phyloP scores from a whole-genome alignment of 2,113 vertebrate species.

The Rhegmatorhina hoffmannsi region DNA sequence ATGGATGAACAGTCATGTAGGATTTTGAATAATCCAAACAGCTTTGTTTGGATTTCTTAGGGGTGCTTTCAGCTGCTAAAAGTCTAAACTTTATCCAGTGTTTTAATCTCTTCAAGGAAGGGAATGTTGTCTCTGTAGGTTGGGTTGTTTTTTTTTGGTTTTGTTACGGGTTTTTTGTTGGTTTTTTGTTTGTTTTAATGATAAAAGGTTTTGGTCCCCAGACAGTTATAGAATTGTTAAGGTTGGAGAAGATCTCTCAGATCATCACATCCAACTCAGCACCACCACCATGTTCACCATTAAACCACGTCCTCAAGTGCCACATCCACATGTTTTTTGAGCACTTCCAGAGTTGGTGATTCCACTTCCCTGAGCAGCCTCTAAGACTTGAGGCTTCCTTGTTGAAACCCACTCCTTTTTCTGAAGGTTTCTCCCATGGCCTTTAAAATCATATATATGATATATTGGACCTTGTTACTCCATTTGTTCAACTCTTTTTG shows the following conservation, averaged over 20 bases:
- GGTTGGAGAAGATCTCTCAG: not conserved
- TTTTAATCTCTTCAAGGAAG: not conserved
- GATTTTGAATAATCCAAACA: not conserved
- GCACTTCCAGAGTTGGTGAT: not conserved
- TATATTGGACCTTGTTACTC: rapidly evolving
- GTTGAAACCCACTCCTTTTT: not conserved
- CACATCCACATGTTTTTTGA: not conserved
- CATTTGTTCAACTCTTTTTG: not conserved
- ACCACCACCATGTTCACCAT: rapidly evolving
- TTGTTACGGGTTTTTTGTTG: not conserved
- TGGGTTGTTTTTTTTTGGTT: too few species aligned
- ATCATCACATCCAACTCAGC: not conserved
- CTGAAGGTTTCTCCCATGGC: not conserved
- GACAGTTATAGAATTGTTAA: rapidly evolving
- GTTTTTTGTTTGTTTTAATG: not conserved
- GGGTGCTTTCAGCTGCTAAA: not conserved
- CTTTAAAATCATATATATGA: not conserved
- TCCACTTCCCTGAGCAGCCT: not conserved
- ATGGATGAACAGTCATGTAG: not conserved
- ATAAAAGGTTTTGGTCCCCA: not conserved
- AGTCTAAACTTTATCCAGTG: not conserved
- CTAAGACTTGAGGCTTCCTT: not conserved
- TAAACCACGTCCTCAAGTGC: rapidly evolving
- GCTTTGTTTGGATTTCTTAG: not conserved
- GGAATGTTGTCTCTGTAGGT: not conserved